phyloP scores from a whole-genome alignment of 2,888 invertebrate genomes.

The Psococerastis gibbosa region DNA sequence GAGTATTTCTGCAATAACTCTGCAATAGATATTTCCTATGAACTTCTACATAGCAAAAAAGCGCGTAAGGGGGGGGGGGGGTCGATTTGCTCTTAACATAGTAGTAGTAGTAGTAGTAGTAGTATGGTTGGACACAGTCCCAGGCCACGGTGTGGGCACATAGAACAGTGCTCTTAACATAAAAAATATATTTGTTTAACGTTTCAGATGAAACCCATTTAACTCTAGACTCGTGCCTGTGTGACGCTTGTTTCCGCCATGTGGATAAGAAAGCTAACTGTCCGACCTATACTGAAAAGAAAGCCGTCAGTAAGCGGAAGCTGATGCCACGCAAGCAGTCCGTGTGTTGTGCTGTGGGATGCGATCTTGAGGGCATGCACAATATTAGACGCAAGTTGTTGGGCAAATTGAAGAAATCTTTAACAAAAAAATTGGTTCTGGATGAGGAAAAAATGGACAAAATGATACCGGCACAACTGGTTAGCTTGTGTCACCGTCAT shows the following conservation, averaged over 20 bases:
- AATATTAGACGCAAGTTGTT: constrained; percentile 53
- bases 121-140: too few species aligned
- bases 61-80: too few species aligned
- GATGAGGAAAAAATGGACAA: constrained; percentile 2
- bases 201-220: constrained; percentile 55
- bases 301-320: constrained; percentile 6
- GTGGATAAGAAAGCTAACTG: constrained; percentile 55
- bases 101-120: too few species aligned
- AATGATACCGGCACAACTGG: constrained; percentile 1
- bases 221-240: constrained; percentile 65
- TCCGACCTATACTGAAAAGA: constrained; percentile 16
- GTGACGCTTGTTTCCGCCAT: constrained; percentile 73
- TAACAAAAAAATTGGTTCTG: constrained; percentile 30
- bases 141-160: too few species aligned
- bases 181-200: constrained; percentile 4
- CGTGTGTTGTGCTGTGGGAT: constrained; percentile 44
- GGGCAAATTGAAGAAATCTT: constrained; percentile 45
- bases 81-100: too few species aligned
- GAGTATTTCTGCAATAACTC: too few species aligned
- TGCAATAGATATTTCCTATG: too few species aligned
- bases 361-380: constrained; percentile 37
- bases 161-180: too few species aligned
- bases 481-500: constrained; percentile 1
- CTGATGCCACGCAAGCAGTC: constrained; percentile 12
- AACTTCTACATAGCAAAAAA: too few species aligned